These are phyloP conservation scores for Crematogaster levior DNA, from an alignment of 2,888 invertebrate genomes.

Conservation along the genomic window DNA sequence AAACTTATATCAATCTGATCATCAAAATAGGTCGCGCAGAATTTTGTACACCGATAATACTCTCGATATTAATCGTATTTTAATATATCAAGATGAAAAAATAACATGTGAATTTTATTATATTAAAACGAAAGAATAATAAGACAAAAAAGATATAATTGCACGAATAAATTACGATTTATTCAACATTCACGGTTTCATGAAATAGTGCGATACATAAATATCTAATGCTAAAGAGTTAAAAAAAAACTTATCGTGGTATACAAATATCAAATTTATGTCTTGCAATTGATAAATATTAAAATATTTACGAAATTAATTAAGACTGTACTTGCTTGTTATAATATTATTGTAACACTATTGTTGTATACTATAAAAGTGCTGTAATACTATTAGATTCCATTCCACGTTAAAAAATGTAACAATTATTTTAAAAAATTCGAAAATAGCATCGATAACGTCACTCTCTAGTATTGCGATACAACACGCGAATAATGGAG, in stretches of 20 bases:
- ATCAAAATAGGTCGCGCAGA: neutral
- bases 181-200: neutral
- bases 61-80: neutral
- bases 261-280: neutral
- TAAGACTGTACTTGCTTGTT: neutral
- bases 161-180: neutral
- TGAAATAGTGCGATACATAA: neutral
- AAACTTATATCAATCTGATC: neutral
- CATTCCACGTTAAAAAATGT: neutral
- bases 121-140: neutral
- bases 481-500: neutral
- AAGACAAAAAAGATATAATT: neutral
- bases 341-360: neutral
- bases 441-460: neutral
- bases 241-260: neutral
- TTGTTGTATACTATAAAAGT: no score
- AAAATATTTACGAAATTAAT: neutral
- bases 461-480: neutral
- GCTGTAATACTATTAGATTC: no score
- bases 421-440: neutral
- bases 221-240: neutral
- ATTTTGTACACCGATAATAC: neutral
- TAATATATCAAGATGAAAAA: neutral
- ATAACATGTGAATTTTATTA: neutral
- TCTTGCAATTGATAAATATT: neutral